Evolutionary conservation across 2,113 vertebrate species (phyloP), one percentile per base, ranked within the genome.

Genomic region (Sarotherodon lohbergeri): DNA sequence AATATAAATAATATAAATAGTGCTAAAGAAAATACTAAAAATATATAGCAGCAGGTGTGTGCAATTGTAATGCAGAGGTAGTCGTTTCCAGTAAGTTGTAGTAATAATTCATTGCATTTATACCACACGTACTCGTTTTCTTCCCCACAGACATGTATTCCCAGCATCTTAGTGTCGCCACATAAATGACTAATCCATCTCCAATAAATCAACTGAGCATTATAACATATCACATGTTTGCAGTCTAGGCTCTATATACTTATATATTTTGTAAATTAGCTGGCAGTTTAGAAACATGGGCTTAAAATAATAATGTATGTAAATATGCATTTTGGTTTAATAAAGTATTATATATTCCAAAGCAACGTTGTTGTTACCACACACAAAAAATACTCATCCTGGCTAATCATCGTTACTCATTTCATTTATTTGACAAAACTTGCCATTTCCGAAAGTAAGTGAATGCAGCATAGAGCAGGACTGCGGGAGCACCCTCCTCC

Each of bases 401-500:
- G 68, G 14, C 24, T 10, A 48, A 76, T 46, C 22, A 27, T 17
- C 22, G 27, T 46, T 29, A 24, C 22, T 46, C 41, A 7, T 27
- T 29, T 73, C 41, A 46, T 76, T 66, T 24, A 11, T 27, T 29
- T 76, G 41, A 34, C 1, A 16, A 19, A 16, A 41, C 2, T 0
- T 22, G 3, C 27, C 0, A 63, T 90, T 85, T 91, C 87, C 89
- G 36, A 90, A 46, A 27, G 86, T 27, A 46, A 5, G 4, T 93
- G 88, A 94, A 95, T 14, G 91, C 92, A 66, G 39, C 91, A 88
- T 5, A 88, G 81, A 8, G 89, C 89, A 83, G 85, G 90, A 86
- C 52, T 41, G 84, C 87, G 41, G 83, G 80, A 52, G 14, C 80
- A 52, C 83, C 63, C 85, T 80, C 86, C 76, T 36, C 89, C 73